Evolutionary conservation across 2,113 vertebrate species (phyloP).

Genomic region (Herpetotheres cachinnans): DNA sequence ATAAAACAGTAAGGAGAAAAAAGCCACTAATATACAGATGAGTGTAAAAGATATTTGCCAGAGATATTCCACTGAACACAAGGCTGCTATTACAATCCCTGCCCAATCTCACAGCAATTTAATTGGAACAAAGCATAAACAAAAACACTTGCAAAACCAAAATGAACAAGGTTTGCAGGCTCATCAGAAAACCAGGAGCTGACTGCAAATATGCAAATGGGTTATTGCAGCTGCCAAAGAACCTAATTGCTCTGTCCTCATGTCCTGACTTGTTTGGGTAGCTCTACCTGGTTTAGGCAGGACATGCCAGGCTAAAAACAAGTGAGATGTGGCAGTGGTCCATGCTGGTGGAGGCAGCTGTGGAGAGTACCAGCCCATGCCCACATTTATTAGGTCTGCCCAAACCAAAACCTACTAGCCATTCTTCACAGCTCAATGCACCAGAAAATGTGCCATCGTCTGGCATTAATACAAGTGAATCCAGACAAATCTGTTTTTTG

Average conservation of each 20-base stretch:
- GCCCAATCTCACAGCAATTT: background rate
- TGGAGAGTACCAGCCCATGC: background rate
- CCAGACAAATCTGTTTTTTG: background rate
- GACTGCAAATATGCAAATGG: conserved; percentile 14
- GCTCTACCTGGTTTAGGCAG: background rate
- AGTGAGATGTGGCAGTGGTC: background rate
- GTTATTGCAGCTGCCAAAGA: background rate
- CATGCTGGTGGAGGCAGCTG: background rate
- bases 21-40: background rate
- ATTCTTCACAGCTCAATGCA: background rate
- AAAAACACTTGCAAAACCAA: conserved; percentile 23
- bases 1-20: background rate
- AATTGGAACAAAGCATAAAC: conserved; percentile 33
- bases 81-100: background rate
- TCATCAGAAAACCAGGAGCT: conserved; percentile 24
- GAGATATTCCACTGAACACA: background rate
- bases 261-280: background rate
- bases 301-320: background rate
- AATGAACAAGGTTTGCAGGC: conserved; percentile 5
- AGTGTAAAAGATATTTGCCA: background rate
- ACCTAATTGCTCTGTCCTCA: background rate
- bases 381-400: background rate
- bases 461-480: background rate
- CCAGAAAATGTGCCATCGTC: background rate
- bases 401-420: background rate